Base-by-base conservation (phyloP, 2,113 vertebrate genomes). In the Casuarius casuarius region DNA sequence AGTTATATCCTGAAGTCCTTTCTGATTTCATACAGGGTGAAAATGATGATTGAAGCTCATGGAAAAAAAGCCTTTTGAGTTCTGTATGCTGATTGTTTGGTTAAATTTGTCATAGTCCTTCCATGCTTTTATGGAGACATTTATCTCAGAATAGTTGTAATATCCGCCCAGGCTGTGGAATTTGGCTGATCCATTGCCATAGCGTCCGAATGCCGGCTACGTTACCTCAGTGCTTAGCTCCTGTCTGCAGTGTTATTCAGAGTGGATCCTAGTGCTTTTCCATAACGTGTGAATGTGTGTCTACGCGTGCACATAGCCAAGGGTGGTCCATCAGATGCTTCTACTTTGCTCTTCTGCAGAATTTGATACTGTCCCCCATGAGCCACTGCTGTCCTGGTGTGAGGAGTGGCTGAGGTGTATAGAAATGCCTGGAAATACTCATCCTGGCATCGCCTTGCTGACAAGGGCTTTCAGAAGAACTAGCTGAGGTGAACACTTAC, bases 261-360 rank as follows among this genome's bases (percentile, higher is more conserved):
- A 46, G n/a, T 80, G 63, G 18, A 66, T 79, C 77, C 71, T 66
- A 22, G 12, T 12, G 4, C 29, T 85, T 51, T 33, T 79, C 26
- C 33, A 1, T 11, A 13, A 19, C 0, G 0, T 46, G 19, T 38
- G 38, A 46, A 1, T 48, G 38, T 0, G 0, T 17, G 4, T 21
- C n/a, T 75, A 56, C 20, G 25, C 48, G 17, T 51, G 56, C 7
- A 2, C 25, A 56, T 59, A 54, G 59, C 59, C 21, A 10, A 28
- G 33, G 16, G 6, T 22, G 5, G 1, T 79, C n/a, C 28, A 7
- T 67, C 14, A 0, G 16, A 4, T 42, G 82, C 40, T 87, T 59
- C 77, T 94, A 35, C 56, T 68, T 17, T 10, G 20, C 42, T 80
- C 2, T 35, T 59, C 40, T 59, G 74, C 12, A 80, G 90, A 25